Evolutionary conservation across 2,888 invertebrate genomes (phyloP), one percentile per base, ranked within the genome.

Genomic region (Penaeus monodon): DNA sequence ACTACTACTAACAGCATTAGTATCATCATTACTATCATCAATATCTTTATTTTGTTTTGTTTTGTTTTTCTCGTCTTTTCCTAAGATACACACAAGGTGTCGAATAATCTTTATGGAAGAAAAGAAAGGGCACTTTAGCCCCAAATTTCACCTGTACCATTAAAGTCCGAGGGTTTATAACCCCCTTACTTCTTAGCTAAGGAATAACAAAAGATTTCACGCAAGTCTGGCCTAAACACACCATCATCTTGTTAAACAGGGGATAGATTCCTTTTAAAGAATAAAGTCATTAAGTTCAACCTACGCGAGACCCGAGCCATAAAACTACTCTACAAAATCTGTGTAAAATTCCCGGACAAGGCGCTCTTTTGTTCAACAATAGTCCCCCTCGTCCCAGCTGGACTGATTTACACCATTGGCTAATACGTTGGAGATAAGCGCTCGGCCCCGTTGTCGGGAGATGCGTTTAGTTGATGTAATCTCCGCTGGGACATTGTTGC

Each of bases 251-350:
- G 84, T 84, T 84, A 77, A 84, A 84, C 84, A 84, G 68, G 78
- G 74, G 84, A 78, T 38, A 78, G 78, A 78, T 84, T 77, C 84
- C 84, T 84, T 84, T 84, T 84, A 84, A 81, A 86, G 82, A 86
- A 86, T 86, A 82, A 86, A 86, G 82, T 79, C 81, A 86, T 82
- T 86, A 86, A 86, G 77, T 74, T 57, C 29, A 66, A 82, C 38
- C 81, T 73, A 81, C 66, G 81, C 57, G 81, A 76, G 68, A 76
- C 76, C 76, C 66, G 24, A 68, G 77, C 57, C 86, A 77, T 86
- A 86, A 86, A 81, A 86, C 80, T 74, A 85, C 85, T 76, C 74
- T 81, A 85, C 86, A 82, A 86, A 78, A 86, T 82, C 82, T 66
- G 78, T 81, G 86, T 81, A 80, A 86, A 77, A 86, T 29, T 81